A percentile compares a stretch with the other conserved stretches of the same genome.
Evolutionary conservation across 53 echinoderm and acorn worm genomes (phyloP).

Genomic region (Mesocentrotus franciscanus): DNA sequence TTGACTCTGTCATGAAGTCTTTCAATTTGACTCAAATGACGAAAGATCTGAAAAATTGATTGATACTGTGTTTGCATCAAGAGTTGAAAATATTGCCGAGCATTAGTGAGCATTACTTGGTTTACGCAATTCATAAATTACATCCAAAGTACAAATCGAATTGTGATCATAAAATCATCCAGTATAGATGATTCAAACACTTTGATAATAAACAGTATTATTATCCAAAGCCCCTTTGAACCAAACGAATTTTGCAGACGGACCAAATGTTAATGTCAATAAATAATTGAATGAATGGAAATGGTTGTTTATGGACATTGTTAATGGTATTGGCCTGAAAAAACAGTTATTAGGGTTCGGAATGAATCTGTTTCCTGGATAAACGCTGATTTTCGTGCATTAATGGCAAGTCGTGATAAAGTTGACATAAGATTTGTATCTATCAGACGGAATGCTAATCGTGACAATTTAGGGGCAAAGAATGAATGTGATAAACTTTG

Average conservation of each 20-base stretch:
- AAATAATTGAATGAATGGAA: no score
- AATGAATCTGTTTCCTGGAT: no score
- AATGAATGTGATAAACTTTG: not conserved
- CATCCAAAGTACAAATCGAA: not conserved
- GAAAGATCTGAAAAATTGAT: not conserved
- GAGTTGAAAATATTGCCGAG: no score
- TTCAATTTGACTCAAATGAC: not conserved
- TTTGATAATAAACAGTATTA: slow-evolving; percentile 4
- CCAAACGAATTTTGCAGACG: no score
- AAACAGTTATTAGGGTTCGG: no score
- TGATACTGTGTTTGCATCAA: not conserved
- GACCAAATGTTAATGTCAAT: no score
- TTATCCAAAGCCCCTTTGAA: no score
- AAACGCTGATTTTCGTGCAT: no score
- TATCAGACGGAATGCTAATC: not conserved
- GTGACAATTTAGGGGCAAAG: not conserved
- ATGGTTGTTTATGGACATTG: no score
- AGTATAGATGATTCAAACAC: not conserved
- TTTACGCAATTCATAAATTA: not conserved
- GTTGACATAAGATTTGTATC: not conserved
- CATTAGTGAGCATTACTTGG: not conserved
- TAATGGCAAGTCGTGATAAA: no score
- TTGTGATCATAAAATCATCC: not conserved
- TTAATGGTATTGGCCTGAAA: no score
- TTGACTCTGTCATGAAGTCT: not conserved